These are phyloP conservation scores for Notoglanidium macrostoma DNA, from an alignment of 2,797 vertebrate genomes.

Conservation along the genomic window DNA sequence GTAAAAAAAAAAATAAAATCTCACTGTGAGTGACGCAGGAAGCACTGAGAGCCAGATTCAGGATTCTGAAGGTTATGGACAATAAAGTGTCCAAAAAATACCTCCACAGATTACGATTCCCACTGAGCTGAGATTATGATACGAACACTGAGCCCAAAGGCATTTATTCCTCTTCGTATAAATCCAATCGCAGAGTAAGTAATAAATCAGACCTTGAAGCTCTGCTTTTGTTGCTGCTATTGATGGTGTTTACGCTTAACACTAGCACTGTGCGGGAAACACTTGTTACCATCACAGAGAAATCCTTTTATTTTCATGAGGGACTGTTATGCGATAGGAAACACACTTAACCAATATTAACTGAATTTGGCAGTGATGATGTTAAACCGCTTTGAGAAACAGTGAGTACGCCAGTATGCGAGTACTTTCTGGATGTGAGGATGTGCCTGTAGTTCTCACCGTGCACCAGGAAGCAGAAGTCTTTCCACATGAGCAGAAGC, in stretches of 20 bases:
- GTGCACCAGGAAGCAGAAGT: constrained; percentile 97
- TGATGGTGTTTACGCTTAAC: background rate
- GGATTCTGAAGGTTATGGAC: background rate
- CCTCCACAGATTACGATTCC: too few species aligned
- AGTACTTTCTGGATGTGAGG: background rate
- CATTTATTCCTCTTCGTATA: background rate
- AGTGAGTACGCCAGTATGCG: background rate
- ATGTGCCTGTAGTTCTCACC: constrained; percentile 73
- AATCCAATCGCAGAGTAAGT: background rate
- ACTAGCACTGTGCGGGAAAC: background rate
- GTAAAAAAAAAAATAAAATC: background rate
- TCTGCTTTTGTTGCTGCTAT: background rate
- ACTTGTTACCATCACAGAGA: background rate
- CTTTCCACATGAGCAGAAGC: constrained; percentile 95
- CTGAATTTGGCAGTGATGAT: background rate
- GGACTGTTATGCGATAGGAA: background rate
- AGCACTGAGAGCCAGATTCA: background rate
- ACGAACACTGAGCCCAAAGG: background rate
- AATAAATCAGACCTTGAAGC: background rate
- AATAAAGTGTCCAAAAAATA: background rate
- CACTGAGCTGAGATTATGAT: background rate
- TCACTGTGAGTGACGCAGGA: background rate
- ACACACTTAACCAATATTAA: background rate
- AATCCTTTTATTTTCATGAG: background rate
- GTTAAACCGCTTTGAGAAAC: background rate